These are phyloP conservation scores for Tautogolabrus adspersus DNA, from an alignment of 2,113 vertebrate genomes.

Conservation along the genomic window DNA sequence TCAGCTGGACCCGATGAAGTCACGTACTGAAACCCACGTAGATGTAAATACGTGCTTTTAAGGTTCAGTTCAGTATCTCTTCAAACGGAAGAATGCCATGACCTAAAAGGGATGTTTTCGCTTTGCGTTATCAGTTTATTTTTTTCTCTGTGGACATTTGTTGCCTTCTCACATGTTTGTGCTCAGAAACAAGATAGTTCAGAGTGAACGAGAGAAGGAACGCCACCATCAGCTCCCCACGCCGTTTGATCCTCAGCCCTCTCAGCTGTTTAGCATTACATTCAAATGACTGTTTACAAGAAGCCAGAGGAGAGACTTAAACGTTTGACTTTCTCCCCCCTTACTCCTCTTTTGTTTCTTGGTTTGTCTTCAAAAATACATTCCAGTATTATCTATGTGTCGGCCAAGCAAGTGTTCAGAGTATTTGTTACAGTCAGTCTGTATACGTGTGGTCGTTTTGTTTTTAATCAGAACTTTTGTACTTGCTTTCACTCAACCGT, in stretches of 20 bases:
- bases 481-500: slow-evolving; percentile 47
- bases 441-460: slow-evolving; percentile 56
- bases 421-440: slow-evolving; percentile 58
- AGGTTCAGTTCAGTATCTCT: slow-evolving; percentile 48
- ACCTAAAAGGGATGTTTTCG: slow-evolving; percentile 82
- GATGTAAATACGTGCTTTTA: slow-evolving; percentile 4
- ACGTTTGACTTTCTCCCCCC: slow-evolving; percentile 61
- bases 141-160: slow-evolving; percentile 51
- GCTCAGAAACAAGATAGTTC: slow-evolving; percentile 65
- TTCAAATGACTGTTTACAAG: slow-evolving; percentile 85
- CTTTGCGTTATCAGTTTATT: slow-evolving; percentile 74
- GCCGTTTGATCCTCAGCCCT: slow-evolving; percentile 65
- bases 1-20: slow-evolving; percentile 59
- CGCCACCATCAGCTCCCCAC: slow-evolving; percentile 32
- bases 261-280: slow-evolving; percentile 83
- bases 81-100: slow-evolving; percentile 53
- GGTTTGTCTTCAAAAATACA: slow-evolving; percentile 53
- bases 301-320: slow-evolving; percentile 74
- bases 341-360: slow-evolving; percentile 6
- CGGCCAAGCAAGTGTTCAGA: slow-evolving; percentile 64
- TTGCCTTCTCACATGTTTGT: slow-evolving; percentile 69
- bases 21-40: slow-evolving; percentile 23
- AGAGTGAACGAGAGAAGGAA: slow-evolving; percentile 27
- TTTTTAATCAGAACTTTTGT: slow-evolving; percentile 60
- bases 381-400: slow-evolving; percentile 81